Evolutionary conservation across 2,797 vertebrate species (phyloP), one percentile per base, ranked within the genome.

Genomic region (Paratrypauchen microcephalus): DNA sequence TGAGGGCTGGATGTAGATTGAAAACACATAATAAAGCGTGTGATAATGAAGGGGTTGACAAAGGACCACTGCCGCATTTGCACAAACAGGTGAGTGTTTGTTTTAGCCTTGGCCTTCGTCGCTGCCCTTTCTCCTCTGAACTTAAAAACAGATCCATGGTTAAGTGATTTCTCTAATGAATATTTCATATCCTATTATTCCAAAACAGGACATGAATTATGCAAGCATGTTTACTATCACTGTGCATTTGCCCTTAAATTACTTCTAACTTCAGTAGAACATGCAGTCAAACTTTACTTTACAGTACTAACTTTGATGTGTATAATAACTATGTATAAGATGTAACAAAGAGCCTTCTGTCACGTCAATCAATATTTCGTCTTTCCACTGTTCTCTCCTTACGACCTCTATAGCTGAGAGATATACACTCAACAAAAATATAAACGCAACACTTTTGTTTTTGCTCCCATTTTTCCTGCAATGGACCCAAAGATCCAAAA

Each of bases 171-270:
- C 70, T 62, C 75, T 73, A 76, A 90, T 92, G 83, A 87, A 92
- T 92, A 92, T 93, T 92, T 91, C 71, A 91, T 83, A 36, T 16
- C 71, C 71, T 82, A 81, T 91, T 89, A 91, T 90, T 87, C 78
- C 73, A 88, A 16, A 92, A 83, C 78, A 79, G 81, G 66, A 68
- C 65, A 89, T 90, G 87, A 88, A 93, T 91, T 83, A 92, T 92
- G 82, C 79, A 92, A 68, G 70, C 84, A 79, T 81, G 24, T 45
- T 76, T 86, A 89, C 81, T 15, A 82, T 84, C 80, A 84, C 70
- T 72, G 65, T 76, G 75, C 77, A 80, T 81, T 83, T 84, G 76
- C 75, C 80, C 75, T 83, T 82, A 90, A 81, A 89, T 81, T 74
- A 74, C 68, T 80, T 87, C 81, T 73, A 75, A 73, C 67, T 80